A percentile compares a stretch with the other conserved stretches of the same genome.
phyloP scores from a whole-genome alignment of 2,888 invertebrate genomes.

The Ptilodon capucinus region DNA sequence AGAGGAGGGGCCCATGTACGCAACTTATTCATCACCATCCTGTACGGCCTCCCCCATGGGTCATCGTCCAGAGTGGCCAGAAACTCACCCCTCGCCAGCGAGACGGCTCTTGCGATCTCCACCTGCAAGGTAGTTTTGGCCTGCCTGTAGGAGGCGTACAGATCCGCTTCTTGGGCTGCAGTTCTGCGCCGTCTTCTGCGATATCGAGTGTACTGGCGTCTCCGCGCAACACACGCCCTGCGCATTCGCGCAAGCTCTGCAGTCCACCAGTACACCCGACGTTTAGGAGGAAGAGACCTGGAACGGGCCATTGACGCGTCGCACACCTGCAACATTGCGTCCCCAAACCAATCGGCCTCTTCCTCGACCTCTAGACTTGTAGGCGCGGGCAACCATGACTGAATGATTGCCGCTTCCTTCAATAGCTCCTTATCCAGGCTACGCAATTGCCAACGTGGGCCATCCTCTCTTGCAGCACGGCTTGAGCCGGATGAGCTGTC shows the following conservation, averaged over 20 bases:
- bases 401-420: too few species aligned
- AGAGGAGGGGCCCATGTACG: slow-evolving; percentile 5
- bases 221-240: background rate
- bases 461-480: too few species aligned
- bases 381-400: background rate
- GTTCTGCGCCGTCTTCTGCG: background rate
- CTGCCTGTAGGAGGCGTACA: background rate
- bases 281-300: background rate
- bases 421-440: background rate
- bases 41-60: too few species aligned
- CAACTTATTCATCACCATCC: slow-evolving; percentile 6
- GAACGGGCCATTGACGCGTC: slow-evolving; percentile 2
- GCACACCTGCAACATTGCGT: background rate
- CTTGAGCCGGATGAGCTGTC: too few species aligned
- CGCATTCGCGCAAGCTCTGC: slow-evolving; percentile 2
- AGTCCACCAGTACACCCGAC: slow-evolving; percentile 6
- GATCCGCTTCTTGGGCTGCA: background rate
- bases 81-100: background rate
- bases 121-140: background rate
- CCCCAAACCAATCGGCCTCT: background rate
- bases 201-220: background rate
- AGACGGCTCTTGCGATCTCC: background rate
- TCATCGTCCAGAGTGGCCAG: slow-evolving; percentile 1
- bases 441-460: too few species aligned
- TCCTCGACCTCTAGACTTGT: background rate